phyloP scores from a whole-genome alignment of 2,797 vertebrate species.

The Acanthurus leucopareius region DNA sequence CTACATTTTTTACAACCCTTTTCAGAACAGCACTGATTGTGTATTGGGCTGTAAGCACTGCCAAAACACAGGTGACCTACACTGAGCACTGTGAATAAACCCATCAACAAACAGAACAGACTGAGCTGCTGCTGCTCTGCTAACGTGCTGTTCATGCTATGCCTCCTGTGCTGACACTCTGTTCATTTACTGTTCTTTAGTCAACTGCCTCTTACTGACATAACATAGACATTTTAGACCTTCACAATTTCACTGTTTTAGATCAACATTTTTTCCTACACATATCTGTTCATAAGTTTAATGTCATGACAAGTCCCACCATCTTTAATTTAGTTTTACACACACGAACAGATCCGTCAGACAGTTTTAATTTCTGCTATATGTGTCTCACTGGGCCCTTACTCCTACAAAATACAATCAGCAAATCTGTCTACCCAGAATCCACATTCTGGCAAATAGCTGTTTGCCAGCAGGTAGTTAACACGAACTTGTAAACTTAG shows the following conservation, averaged over 20 bases:
- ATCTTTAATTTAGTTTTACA: constrained; percentile 42
- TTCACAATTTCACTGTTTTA: constrained; percentile 6
- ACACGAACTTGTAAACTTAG: constrained; percentile 72
- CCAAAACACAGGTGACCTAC: background rate
- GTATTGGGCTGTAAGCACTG: background rate
- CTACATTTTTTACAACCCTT: background rate
- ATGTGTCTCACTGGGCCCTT: constrained; percentile 64
- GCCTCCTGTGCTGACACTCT: background rate
- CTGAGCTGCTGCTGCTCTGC: background rate
- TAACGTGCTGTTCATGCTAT: background rate
- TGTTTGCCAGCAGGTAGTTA: constrained; percentile 68
- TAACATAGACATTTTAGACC: background rate
- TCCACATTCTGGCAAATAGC: constrained; percentile 69
- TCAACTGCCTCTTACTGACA: constrained; percentile 18
- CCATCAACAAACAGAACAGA: background rate
- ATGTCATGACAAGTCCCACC: constrained; percentile 43
- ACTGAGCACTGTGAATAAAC: background rate
- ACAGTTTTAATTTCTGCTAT: constrained; percentile 59
- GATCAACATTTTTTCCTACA: constrained; percentile 22
- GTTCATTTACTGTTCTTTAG: background rate
- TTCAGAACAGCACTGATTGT: background rate
- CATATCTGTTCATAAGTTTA: constrained; percentile 21
- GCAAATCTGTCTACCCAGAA: constrained; percentile 77
- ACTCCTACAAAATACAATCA: constrained; percentile 71
- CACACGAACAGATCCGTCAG: constrained; percentile 54